Percentiles rank a stretch among this genome's conserved stretches.
Evolutionary conservation across 2,888 invertebrate genomes (phyloP).

Genomic region (Lamellibrachia satsuma): DNA sequence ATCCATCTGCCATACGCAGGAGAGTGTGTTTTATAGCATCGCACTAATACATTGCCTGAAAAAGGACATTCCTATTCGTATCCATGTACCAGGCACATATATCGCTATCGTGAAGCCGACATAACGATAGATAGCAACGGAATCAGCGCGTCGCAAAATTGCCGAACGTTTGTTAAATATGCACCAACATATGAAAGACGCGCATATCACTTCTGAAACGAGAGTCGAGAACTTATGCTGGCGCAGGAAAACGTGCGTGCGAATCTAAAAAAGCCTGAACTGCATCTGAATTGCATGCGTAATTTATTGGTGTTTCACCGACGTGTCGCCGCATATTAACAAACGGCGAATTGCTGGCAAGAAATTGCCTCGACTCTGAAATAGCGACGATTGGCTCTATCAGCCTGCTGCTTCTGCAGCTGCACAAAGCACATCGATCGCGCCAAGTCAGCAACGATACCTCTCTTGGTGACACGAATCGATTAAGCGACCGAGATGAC

Average conservation of each 20-base stretch:
- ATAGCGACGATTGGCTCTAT: not conserved
- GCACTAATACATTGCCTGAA: not conserved
- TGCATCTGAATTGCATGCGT: conserved; percentile 17
- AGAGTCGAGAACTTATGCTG: not conserved
- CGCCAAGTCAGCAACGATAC: not conserved
- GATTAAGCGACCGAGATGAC: not conserved
- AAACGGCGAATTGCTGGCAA: not conserved
- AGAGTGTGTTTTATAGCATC: not conserved
- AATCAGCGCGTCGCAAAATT: not conserved
- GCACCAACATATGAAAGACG: not conserved
- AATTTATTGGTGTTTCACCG: not conserved
- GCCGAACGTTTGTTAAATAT: not conserved
- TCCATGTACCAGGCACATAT: not conserved
- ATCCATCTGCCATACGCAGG: not conserved
- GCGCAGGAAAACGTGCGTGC: not conserved
- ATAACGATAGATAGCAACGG: not conserved
- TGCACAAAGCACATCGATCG: not conserved
- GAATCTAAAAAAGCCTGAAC: conserved; percentile 9
- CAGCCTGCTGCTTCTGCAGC: not conserved
- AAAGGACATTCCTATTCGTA: not conserved
- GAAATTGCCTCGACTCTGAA: not conserved
- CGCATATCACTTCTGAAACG: not conserved
- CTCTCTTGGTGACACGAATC: not conserved
- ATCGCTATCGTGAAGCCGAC: not conserved
- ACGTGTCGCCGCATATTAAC: conserved; percentile 1